phyloP scores from a whole-genome alignment of 2,113 vertebrate genomes.

The Dromaius novaehollandiae region DNA sequence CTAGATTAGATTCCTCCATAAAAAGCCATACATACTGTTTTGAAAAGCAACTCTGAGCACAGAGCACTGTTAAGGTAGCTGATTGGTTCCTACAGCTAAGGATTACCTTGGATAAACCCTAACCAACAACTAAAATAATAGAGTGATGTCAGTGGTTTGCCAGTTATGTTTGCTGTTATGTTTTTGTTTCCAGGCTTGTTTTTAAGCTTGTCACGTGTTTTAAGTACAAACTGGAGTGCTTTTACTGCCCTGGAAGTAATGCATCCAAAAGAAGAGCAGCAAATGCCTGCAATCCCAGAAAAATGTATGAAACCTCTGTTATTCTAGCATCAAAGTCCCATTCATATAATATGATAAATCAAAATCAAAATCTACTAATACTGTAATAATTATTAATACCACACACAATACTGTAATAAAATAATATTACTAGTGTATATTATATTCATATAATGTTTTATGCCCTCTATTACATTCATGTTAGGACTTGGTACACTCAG shows the following conservation, averaged over 20 bases:
- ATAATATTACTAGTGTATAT: not conserved
- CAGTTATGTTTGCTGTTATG: not conserved
- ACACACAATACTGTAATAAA: not conserved
- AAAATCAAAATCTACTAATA: not conserved
- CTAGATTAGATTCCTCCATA: not conserved
- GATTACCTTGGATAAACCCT: fast-evolving
- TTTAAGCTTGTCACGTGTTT: not conserved
- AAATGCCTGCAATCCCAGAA: not conserved
- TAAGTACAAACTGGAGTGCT: not conserved
- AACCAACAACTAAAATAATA: not conserved
- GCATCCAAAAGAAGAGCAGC: not conserved
- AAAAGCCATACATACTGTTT: not conserved
- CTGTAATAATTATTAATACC: not conserved
- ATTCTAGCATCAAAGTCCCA: not conserved
- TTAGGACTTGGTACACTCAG: not conserved
- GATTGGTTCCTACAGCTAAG: not conserved
- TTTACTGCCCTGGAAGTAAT: not conserved
- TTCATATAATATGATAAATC: too few relatives aligned
- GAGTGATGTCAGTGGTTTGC: not conserved
- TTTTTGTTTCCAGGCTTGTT: not conserved
- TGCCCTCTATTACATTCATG: not conserved
- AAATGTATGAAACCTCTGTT: not conserved
- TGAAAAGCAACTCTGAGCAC: not conserved
- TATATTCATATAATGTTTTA: not conserved
- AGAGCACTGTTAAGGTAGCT: not conserved